These are phyloP conservation scores for Phoeniculus purpureus DNA, from an alignment of 2,797 vertebrate genomes.

Conservation along the genomic window DNA sequence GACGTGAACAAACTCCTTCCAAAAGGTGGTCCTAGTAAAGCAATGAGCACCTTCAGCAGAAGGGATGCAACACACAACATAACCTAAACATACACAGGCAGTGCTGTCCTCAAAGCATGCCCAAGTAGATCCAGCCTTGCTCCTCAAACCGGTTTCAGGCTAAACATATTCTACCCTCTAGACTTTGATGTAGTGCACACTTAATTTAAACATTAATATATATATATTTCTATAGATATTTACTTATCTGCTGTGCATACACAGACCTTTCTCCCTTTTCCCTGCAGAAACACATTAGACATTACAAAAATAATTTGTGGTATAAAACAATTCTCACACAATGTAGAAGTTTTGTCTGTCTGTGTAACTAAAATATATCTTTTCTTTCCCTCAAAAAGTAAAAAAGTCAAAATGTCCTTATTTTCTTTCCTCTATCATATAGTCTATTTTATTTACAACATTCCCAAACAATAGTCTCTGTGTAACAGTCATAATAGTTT, in stretches of 20 bases:
- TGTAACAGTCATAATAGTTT: constrained; percentile 39
- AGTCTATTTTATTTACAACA: constrained; percentile 78
- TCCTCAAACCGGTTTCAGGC: constrained; percentile 53
- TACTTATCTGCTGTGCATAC: constrained; percentile 62
- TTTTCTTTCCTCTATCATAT: constrained; percentile 64
- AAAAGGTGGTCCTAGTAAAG: constrained; percentile 26
- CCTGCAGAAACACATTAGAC: constrained; percentile 71
- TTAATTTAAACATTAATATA: constrained; percentile 59
- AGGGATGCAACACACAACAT: constrained; percentile 26
- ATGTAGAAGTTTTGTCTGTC: constrained; percentile 71
- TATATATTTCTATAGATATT: constrained; percentile 54
- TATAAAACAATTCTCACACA: constrained; percentile 76
- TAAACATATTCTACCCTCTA: constrained; percentile 41
- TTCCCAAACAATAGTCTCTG: constrained; percentile 71
- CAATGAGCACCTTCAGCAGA: constrained; percentile 28
- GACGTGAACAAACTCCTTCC: neutral
- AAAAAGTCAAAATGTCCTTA: constrained; percentile 76
- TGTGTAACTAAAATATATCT: constrained; percentile 79
- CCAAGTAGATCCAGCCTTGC: constrained; percentile 51
- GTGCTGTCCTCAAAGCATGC: neutral
- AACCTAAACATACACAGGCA: constrained; percentile 6
- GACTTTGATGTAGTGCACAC: constrained; percentile 62
- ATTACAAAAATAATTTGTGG: constrained; percentile 83
- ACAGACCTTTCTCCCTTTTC: constrained; percentile 68
- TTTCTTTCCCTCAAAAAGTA: constrained; percentile 64